These are phyloP conservation scores for Sphecodes monilicornis DNA, from an alignment of 2,888 invertebrate species.

Conservation along the genomic window DNA sequence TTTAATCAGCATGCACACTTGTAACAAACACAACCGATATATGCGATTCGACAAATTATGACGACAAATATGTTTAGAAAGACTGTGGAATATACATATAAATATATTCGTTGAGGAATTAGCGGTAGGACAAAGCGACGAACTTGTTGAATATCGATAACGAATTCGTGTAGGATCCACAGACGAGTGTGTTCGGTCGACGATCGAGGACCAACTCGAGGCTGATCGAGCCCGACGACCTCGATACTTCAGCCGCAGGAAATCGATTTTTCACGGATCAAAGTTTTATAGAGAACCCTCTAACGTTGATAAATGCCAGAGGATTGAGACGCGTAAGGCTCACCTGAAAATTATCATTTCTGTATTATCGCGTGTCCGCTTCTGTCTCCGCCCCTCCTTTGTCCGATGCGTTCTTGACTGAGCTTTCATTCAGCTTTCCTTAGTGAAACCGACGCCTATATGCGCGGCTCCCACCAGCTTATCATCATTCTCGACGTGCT, in stretches of 20 bases:
- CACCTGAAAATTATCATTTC: conserved; percentile 24
- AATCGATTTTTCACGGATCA: conserved; percentile 63
- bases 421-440: conserved; percentile 28
- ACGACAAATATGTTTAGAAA: background rate
- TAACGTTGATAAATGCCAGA: conserved; percentile 58
- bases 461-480: conserved; percentile 18
- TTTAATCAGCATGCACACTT: conserved; percentile 57
- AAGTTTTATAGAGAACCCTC: conserved; percentile 65
- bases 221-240: conserved; percentile 66
- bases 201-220: conserved; percentile 68
- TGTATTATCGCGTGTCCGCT: conserved; percentile 49
- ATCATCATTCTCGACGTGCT: conserved; percentile 17
- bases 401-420: conserved; percentile 17
- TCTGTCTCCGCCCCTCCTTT: conserved; percentile 10
- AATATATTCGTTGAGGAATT: conserved; percentile 16
- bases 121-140: conserved; percentile 1
- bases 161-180: conserved; percentile 67
- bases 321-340: conserved; percentile 70
- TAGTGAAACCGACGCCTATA: background rate
- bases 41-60: background rate
- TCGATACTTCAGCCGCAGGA: conserved; percentile 69
- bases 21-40: conserved; percentile 40
- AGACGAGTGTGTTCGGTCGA: conserved; percentile 65
- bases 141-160: conserved; percentile 32
- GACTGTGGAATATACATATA: conserved; percentile 7